Evolutionary conservation across 1,140 invertebrate species (phyloP), one percentile per base, ranked within the genome.

Genomic region (Onthophagus taurus): DNA sequence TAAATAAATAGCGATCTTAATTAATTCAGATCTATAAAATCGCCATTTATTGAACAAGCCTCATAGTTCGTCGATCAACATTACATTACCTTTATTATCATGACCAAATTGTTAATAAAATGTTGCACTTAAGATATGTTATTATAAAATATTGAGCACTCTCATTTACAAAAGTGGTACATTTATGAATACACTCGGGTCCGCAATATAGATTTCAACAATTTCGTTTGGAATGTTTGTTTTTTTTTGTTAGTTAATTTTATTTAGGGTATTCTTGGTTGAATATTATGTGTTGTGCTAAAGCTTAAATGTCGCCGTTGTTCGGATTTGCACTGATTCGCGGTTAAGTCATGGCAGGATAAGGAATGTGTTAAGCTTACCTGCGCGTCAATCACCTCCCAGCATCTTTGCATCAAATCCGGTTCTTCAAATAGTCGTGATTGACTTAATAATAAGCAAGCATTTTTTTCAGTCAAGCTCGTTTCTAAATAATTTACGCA

Each of bases 331-430:
- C 42, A 50, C 24, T 38, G 19, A 8, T 47, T 19, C 8, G 41
- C 51, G 19, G 47, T 59, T 31, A 64, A 37, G 30, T 64, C 57
- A 24, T 61, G 48, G 29, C 53, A 60, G 24, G 58, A 59, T 42
- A 60, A 21, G 13, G 59, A 58, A 48, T 59, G 55, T 39, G 53
- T 58, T 48, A 61, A 53, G 69, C 70, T 71, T 74, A 85, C 83
- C 81, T 86, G 83, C 42, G 85, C 89, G 69, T 92, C 89, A 63
- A 93, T 91, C 30, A 96, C 91, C 73, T 93, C 89, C 89, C 89
- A 93, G 68, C 89, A 93, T 55, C 89, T 72, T 63, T 90, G 84
- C 88, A 93, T 91, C 39, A 93, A 70, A 61, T 91, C 89, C 31
- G 86, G 86, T 64, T 93, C 89, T 70, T 93, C 89, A 68, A 92